These are phyloP conservation scores for Chlorops oryzae DNA, from an alignment of 1,140 invertebrate species.

Conservation along the genomic window DNA sequence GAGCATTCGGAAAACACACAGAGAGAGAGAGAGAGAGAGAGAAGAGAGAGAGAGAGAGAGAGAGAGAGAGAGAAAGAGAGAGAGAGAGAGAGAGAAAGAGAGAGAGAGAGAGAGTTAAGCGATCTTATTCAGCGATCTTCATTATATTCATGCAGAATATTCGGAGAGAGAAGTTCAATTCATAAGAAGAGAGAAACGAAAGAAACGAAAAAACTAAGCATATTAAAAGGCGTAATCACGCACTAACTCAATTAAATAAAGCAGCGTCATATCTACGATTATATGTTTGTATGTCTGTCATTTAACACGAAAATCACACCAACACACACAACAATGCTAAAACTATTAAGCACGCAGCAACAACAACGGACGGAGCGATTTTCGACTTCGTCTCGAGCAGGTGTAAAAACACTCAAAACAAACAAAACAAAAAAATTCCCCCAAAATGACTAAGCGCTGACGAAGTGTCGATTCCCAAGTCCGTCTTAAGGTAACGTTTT, in stretches of 20 bases:
- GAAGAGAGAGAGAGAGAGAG: background rate
- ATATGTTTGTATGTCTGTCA: no score
- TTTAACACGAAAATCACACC: no score
- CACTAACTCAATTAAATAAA: background rate
- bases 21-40: background rate
- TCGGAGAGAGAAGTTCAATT: background rate
- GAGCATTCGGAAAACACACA: background rate
- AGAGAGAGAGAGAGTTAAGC: background rate
- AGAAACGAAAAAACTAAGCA: background rate
- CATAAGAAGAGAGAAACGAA: background rate
- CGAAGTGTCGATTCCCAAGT: no score
- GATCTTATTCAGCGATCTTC: background rate
- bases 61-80: background rate
- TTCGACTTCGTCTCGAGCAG: no score
- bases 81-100: background rate
- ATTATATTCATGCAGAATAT: background rate
- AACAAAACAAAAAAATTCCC: no score
- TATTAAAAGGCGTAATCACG: background rate
- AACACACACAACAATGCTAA: no score
- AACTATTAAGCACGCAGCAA: no score
- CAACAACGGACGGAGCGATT: no score
- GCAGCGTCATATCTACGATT: background rate
- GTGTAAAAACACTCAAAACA: no score
- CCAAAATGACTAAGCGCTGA: no score
- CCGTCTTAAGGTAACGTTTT: no score